Evolutionary conservation across 2,888 invertebrate genomes (phyloP).

Genomic region (Parnassius mnemosyne): DNA sequence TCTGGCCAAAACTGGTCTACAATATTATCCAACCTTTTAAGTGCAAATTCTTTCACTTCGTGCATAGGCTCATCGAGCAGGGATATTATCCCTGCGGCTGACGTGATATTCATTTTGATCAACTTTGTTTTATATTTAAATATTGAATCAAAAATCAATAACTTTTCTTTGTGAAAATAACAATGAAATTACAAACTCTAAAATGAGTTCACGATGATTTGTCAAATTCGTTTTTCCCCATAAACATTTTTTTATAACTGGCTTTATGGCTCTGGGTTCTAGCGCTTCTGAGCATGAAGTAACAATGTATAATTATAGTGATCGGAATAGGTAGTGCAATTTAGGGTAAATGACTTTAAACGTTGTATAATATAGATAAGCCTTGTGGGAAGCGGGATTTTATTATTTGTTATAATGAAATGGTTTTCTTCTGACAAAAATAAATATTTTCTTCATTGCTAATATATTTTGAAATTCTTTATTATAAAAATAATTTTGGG

Average conservation of each 20-base stretch:
- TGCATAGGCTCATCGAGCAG: constrained; percentile 96
- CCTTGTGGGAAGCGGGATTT: too few relatives aligned
- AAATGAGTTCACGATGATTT: constrained; percentile 57
- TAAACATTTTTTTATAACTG: constrained; percentile 35
- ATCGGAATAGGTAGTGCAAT: too few relatives aligned
- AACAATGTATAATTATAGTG: too few relatives aligned
- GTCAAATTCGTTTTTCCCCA: constrained; percentile 62
- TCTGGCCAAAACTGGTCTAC: constrained; percentile 99
- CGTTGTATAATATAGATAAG: too few relatives aligned
- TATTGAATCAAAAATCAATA: constrained; percentile 3
- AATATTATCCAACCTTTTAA: constrained; percentile 94
- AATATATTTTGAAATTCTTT: too few relatives aligned
- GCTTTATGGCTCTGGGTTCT: too few relatives aligned
- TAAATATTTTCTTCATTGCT: too few relatives aligned
- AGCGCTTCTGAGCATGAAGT: too few relatives aligned
- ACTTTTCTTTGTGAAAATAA: constrained; percentile 18
- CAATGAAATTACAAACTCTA: constrained; percentile 1
- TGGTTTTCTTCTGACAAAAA: too few relatives aligned
- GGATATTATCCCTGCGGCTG: constrained; percentile 94
- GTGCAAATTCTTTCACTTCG: constrained; percentile 95
- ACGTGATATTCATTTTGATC: constrained; percentile 73
- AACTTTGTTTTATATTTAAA: constrained; percentile 14
- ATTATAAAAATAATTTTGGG: too few relatives aligned
- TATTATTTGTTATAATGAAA: too few relatives aligned
- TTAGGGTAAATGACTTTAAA: too few relatives aligned